phyloP scores from a whole-genome alignment of 2,888 invertebrate genomes.

The Tetropium fuscum region DNA sequence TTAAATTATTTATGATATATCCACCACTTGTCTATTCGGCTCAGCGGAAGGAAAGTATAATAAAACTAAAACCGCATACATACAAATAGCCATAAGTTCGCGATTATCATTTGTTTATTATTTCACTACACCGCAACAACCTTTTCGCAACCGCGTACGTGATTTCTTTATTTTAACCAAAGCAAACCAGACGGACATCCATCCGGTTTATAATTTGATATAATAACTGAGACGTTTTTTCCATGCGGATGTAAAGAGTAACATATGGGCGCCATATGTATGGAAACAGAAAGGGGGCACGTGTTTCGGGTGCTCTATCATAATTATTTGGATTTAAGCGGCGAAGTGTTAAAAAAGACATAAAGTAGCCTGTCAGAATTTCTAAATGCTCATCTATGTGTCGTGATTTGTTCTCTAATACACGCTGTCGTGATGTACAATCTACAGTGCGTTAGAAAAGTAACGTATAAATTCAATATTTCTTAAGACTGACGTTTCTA shows the following conservation, averaged over 20 bases:
- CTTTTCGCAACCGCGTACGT: slow-evolving; percentile 11
- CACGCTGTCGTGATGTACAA: too few species aligned
- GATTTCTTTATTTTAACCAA: slow-evolving; percentile 27
- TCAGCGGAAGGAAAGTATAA: background rate
- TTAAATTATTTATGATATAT: background rate
- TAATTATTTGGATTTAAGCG: slow-evolving; percentile 32
- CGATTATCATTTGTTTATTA: slow-evolving; percentile 19
- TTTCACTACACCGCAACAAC: slow-evolving; percentile 4
- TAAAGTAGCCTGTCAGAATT: slow-evolving; percentile 26
- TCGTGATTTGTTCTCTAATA: slow-evolving; percentile 25
- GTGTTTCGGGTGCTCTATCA: slow-evolving; percentile 31
- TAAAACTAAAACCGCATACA: background rate
- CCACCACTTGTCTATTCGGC: background rate
- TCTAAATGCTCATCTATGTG: slow-evolving; percentile 10
- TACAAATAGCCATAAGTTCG: slow-evolving; percentile 23
- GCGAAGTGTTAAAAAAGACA: slow-evolving; percentile 29
- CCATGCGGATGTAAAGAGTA: slow-evolving; percentile 25
- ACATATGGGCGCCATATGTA: slow-evolving; percentile 35
- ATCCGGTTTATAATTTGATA: slow-evolving; percentile 31
- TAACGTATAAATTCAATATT: too few species aligned
- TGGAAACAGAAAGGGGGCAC: slow-evolving; percentile 23
- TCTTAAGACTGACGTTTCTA: too few species aligned
- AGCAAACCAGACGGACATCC: slow-evolving; percentile 33
- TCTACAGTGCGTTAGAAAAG: too few species aligned
- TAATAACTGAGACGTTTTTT: slow-evolving; percentile 12